Evolutionary conservation across 2,113 vertebrate species (phyloP), one percentile per base, ranked within the genome.

Genomic region (Cacatua alba): DNA sequence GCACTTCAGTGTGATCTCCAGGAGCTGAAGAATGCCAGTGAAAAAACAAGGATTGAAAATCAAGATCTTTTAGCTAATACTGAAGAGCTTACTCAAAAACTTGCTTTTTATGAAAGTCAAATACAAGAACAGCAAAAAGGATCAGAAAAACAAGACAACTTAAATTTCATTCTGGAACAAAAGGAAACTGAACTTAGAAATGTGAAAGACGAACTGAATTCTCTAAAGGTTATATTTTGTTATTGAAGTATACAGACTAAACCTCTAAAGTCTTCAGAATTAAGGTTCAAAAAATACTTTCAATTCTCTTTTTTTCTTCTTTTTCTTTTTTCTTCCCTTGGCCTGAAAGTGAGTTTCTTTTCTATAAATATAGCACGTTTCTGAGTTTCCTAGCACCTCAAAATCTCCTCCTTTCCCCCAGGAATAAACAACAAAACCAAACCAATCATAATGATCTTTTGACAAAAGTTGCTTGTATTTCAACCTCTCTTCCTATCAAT

Each of bases 161-260:
- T 99, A 90, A 96, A 93, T 85, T 94, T 96, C 31, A 94, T 97
- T 90, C 96, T 99, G 75, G 97, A 98, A 44, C 98, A 99, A 90
- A 99, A 98, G 95, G 99, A 99, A 57, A 95, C 95, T 11, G 97
- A 99, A 39, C 92, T 99, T 59, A 97, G 96, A 82, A 97, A 98
- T 87, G 59, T 99, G 75, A 98, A 94, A 97, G 97, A 96, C n/a
- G 98, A 99, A 89, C 93, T 99, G 62, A 93, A 89, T 86, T 90
- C 97, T 92, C 91, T 98, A 89, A 98, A 99, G 99, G 99, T 99
- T 90, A 98, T 98, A 96, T 93, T 97, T 95, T 96, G 92, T 97
- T 94, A 96, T 96, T 96, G 94, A 97, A 94, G 82, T 97, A 96
- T 95, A 94, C 94, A 94, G 89, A 96, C 95, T 96, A 96, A 96